phyloP scores from a whole-genome alignment of 2,888 invertebrate genomes.

The Epinotia nisella region DNA sequence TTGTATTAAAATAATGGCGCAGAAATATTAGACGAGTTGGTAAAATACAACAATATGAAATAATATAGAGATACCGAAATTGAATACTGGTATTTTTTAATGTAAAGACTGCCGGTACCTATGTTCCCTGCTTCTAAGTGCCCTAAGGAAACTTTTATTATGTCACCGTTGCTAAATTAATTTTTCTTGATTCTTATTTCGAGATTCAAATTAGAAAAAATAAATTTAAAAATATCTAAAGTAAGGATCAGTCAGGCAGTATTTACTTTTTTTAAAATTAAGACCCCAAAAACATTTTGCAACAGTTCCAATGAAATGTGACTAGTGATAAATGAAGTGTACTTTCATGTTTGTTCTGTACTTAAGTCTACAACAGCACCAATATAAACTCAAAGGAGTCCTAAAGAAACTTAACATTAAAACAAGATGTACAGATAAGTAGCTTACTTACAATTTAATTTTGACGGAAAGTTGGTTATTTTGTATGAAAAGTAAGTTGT shows the following conservation, averaged over 20 bases:
- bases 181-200: neutral
- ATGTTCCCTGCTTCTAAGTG: too few relatives aligned
- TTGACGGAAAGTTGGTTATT: neutral
- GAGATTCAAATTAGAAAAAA: too few relatives aligned
- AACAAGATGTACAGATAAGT: neutral
- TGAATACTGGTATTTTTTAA: too few relatives aligned
- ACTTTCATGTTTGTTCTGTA: conserved; percentile 48
- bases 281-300: neutral
- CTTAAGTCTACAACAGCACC: conserved; percentile 59
- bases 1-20: too few relatives aligned
- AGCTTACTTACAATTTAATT: neutral
- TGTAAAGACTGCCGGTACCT: too few relatives aligned
- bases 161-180: neutral
- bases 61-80: too few relatives aligned
- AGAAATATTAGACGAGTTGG: too few relatives aligned
- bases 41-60: too few relatives aligned
- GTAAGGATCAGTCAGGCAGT: too few relatives aligned
- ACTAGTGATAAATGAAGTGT: conserved; percentile 34
- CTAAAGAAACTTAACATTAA: conserved; percentile 22
- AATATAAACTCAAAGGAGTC: conserved; percentile 52
- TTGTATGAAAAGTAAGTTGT: neutral
- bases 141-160: too few relatives aligned
- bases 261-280: too few relatives aligned
- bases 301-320: neutral
- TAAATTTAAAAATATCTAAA: too few relatives aligned